Percentiles rank a stretch among this genome's conserved stretches.
phyloP scores from a whole-genome alignment of 2,113 vertebrate genomes.

The Sinocyclocheilus maitianheensis region DNA sequence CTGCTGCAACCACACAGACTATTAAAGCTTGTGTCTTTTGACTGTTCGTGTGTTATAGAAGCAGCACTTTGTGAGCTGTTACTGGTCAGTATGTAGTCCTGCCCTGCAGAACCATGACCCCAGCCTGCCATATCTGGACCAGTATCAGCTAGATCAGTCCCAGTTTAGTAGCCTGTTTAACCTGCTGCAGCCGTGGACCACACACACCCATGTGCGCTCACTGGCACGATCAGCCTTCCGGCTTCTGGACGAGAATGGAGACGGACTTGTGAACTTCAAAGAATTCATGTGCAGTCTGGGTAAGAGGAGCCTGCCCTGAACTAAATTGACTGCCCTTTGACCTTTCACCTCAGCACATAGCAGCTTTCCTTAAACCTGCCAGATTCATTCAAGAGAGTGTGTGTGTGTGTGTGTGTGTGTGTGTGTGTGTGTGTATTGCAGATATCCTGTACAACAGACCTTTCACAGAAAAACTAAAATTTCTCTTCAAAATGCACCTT shows the following conservation, averaged over 20 bases:
- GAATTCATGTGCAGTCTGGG: slow-evolving; percentile 88
- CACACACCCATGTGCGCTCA: slow-evolving; percentile 81
- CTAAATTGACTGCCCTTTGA: not conserved
- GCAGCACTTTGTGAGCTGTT: slow-evolving; percentile 95
- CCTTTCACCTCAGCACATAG: not conserved
- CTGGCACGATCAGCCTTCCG: slow-evolving; percentile 89
- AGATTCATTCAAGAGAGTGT: slow-evolving; percentile 6
- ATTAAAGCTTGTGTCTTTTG: not conserved
- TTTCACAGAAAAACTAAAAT: slow-evolving; percentile 94
- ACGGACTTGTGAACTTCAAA: slow-evolving; percentile 93
- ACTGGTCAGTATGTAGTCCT: slow-evolving; percentile 83
- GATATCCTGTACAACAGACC: slow-evolving; percentile 89
- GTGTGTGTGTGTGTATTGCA: slow-evolving; percentile 62
- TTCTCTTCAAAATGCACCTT: slow-evolving; percentile 96
- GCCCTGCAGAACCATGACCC: slow-evolving; percentile 90
- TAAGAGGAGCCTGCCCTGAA: slow-evolving; percentile 60
- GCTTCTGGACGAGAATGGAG: slow-evolving; percentile 86
- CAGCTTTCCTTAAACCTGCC: slow-evolving; percentile 15
- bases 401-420: slow-evolving; percentile 6
- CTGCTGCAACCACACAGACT: not conserved
- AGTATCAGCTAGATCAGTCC: slow-evolving; percentile 90
- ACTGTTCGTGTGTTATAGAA: slow-evolving; percentile 74
- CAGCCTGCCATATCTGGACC: slow-evolving; percentile 92
- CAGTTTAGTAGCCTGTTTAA: slow-evolving; percentile 88
- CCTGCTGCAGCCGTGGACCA: slow-evolving; percentile 93